Conservation (phyloP, 2,797 vertebrate species). For the Poliocrania exsul region DNA sequence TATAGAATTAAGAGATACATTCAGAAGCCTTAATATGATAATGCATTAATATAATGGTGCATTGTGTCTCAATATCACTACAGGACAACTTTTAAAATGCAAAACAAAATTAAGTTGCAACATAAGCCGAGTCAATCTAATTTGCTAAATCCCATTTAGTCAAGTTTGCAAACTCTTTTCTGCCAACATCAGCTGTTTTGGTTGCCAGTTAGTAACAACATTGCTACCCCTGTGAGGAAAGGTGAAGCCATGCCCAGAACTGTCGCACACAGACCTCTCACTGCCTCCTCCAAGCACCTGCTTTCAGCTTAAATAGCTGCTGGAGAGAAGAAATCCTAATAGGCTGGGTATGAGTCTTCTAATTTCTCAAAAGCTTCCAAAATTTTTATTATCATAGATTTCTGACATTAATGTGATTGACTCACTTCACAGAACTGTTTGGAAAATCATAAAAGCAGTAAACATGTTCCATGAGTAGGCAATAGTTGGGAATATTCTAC, state of each 20-base stretch:
- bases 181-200: constrained; percentile 56
- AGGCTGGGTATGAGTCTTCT: not conserved
- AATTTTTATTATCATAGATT: not conserved
- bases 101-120: constrained; percentile 53
- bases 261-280: not conserved
- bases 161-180: constrained; percentile 31
- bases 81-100: constrained; percentile 32
- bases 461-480: not conserved
- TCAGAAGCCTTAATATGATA: constrained; percentile 22
- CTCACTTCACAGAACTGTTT: not conserved
- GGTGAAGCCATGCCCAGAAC: not conserved
- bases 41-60: constrained; percentile 41
- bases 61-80: constrained; percentile 16
- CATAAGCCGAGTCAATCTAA: constrained; percentile 23
- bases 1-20: constrained; percentile 42
- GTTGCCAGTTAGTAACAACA: constrained; percentile 29
- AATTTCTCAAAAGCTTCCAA: not conserved
- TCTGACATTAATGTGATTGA: not conserved
- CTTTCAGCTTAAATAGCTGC: not conserved
- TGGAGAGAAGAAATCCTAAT: not conserved
- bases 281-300: not conserved
- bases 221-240: not conserved
- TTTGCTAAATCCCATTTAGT: constrained; percentile 61
- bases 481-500: not conserved
- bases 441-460: not conserved